Evolutionary conservation across 92 coral and sea anemone genomes (phyloP).

Genomic region (Porites divaricata): DNA sequence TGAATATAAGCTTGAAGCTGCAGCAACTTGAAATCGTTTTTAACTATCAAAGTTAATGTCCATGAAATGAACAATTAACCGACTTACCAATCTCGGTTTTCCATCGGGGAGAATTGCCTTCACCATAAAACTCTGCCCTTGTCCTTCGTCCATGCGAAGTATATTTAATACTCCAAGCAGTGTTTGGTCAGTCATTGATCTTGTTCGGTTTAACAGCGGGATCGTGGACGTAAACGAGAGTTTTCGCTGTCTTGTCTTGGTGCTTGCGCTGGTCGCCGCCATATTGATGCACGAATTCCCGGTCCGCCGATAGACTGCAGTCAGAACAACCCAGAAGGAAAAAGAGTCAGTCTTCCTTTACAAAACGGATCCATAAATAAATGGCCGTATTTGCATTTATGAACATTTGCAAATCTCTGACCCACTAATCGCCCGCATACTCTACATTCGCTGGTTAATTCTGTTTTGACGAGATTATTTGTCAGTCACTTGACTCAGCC

Average conservation of each 20-base stretch:
- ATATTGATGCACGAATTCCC: constrained; percentile 55
- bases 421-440: constrained; percentile 28
- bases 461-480: constrained; percentile 49
- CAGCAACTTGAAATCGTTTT: constrained; percentile 41
- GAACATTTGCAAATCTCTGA: constrained; percentile 15
- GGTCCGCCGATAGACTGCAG: constrained; percentile 14
- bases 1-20: background rate
- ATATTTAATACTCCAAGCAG: constrained; percentile 93
- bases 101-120: constrained; percentile 97
- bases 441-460: constrained; percentile 15
- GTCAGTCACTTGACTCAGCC: constrained; percentile 46
- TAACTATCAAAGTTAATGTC: constrained; percentile 6
- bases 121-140: constrained; percentile 85
- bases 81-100: constrained; percentile 86
- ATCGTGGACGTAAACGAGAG: constrained; percentile 72
- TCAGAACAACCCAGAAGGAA: constrained; percentile 22
- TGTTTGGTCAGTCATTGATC: constrained; percentile 95
- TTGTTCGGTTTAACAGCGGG: constrained; percentile 76
- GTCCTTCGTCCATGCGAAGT: constrained; percentile 93
- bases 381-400: constrained; percentile 8
- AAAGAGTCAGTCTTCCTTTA: constrained; percentile 2
- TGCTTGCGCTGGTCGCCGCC: constrained; percentile 79
- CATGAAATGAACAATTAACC: constrained; percentile 13
- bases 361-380: constrained; percentile 13
- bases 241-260: constrained; percentile 75